A percentile compares a stretch with the other conserved stretches of the same genome.
phyloP scores from a whole-genome alignment of 2,888 invertebrate genomes.

The Catocala fraxini region DNA sequence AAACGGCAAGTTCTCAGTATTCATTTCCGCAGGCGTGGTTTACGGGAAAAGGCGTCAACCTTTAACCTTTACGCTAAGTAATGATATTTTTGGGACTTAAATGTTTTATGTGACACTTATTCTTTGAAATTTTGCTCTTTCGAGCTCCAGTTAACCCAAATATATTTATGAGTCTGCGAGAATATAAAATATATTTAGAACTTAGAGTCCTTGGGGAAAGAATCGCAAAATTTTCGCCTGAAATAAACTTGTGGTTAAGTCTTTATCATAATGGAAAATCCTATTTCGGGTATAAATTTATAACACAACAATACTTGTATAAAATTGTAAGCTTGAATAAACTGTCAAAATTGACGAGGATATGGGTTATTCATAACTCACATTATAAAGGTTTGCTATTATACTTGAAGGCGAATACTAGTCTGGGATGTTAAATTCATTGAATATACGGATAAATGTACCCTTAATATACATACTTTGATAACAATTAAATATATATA shows the following conservation, averaged over 20 bases:
- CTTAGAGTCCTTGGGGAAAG: not conserved
- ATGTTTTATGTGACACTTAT: slow-evolving; percentile 11
- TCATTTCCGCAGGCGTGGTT: slow-evolving; percentile 31
- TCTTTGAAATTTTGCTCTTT: slow-evolving; percentile 1
- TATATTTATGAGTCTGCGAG: slow-evolving; percentile 2
- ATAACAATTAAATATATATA: too few species aligned
- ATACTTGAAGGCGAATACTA: too few species aligned
- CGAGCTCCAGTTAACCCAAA: slow-evolving; percentile 3
- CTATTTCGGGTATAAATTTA: too few species aligned
- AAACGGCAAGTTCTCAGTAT: slow-evolving; percentile 30
- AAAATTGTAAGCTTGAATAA: too few species aligned
- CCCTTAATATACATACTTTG: too few species aligned
- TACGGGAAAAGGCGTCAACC: slow-evolving; percentile 32
- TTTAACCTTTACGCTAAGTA: slow-evolving; percentile 27
- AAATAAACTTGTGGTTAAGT: not conserved
- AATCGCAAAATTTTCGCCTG: not conserved
- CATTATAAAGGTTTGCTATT: too few species aligned
- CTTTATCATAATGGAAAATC: not conserved
- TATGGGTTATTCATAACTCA: too few species aligned
- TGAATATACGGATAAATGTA: too few species aligned
- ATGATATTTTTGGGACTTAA: slow-evolving; percentile 18
- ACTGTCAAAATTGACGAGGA: too few species aligned
- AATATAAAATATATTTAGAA: slow-evolving; percentile 3
- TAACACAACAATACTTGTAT: too few species aligned
- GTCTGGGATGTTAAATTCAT: too few species aligned